Evolutionary conservation across 2,888 invertebrate species (phyloP), one percentile per base, ranked within the genome.

Genomic region (Dioctria rufipes): DNA sequence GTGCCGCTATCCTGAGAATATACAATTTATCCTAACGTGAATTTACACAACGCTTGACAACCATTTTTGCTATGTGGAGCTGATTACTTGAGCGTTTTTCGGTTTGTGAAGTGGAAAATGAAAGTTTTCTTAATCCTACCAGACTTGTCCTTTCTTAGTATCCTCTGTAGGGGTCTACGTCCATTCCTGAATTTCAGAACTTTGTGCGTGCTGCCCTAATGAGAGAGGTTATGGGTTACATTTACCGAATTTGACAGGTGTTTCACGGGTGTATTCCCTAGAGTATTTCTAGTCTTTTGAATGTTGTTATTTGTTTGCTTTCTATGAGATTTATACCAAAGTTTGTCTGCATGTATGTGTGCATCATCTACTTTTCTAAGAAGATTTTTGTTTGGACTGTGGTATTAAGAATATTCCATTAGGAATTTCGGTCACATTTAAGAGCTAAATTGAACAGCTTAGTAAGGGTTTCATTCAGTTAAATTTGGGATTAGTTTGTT

Each of bases 201-300:
- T 6, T 66, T 11, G 25, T 66, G 25, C 46, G 6, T 5, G 66
- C 40, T 66, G 42, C 42, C 66, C 43, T 66, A n/a, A 42, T 66
- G 66, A 42, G 43, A 66, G 13, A 43, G 13, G 42, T 43, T 42
- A n/a, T n/a, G 13, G 25, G 5, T 66, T 66, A 5, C 42, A 66
- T 66, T 66, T 43, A 66, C 66, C 42, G 66, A 43, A 66, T 43
- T 43, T 66, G 66, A 25, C 66, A 66, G 66, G 66, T 66, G 66
- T 43, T 66, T 43, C 43, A 42, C 42, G 43, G 5, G 66, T 43
- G 42, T 25, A 43, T 66, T 43, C 13, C 46, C 5, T 42, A 13
- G 13, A 42, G 66, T 43, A 25, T 25, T 25, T 25, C 25, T 25
- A 25, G 25, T 25, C 25, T 25, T 25, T 25, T 25, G n/a, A n/a